Base-by-base conservation (phyloP, 2,888 invertebrate genomes). In the Sarcophaga carnaria region DNA sequence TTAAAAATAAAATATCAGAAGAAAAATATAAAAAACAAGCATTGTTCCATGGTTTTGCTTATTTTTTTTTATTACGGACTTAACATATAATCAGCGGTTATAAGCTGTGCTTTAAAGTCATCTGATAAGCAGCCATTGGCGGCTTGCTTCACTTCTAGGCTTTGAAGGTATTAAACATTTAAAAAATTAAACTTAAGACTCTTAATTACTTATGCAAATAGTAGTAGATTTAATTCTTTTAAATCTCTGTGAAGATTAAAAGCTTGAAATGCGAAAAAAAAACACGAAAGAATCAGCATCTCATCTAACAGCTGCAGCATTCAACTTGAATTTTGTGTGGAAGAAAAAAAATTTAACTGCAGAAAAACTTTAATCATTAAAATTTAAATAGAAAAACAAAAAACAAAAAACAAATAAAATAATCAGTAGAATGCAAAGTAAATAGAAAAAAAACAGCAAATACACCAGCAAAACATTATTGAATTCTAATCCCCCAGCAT, bases 41-140 rank as follows among this genome's bases (percentile, higher is more conserved):
- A 74, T 64, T 85, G 78, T 82, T 81, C 69, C 81, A 85, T 85
- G 80, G 67, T 74, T 71, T 80, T 78, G 25, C 70, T 82, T 70
- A 70, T 74, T 70, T 47, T 62, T 47, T 79, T 78, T 72, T 74
- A 82, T 59, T 37, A 37, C 37, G 37, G 37, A 37, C 10, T 37
- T 60, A 79, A 66, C 62, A 37, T 27, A 78, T 27, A 78, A 85
- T 82, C 81, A 82, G 66, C 70, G 80, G 37, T 37, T 37, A 37
- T 37, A 62, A 49, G 83, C 62, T 63, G 27, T n/a, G 67, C 78
- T 37, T 37, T 37, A 74, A 78, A 62, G 11, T 60, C 4, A 78
- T 62, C 60, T 62, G 75, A 69, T 62, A 62, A 69, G 47, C n/a
- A 4, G 5, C 54, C 25, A 54, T 76, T 59, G 45, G 17, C 54